Evolutionary conservation across 2,888 invertebrate genomes (phyloP).

Genomic region (Netelia inedita): DNA sequence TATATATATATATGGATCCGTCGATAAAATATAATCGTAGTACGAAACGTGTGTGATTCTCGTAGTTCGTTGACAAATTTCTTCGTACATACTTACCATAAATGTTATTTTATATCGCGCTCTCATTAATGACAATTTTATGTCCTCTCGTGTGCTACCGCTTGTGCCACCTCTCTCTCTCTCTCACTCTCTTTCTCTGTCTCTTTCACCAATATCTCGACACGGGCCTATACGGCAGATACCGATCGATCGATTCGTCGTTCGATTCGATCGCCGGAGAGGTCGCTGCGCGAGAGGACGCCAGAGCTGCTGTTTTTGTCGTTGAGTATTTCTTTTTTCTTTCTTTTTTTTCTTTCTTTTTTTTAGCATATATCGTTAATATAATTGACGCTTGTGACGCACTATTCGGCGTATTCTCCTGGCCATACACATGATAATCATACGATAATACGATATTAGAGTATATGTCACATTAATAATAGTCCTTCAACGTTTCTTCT

Average conservation of each 20-base stretch:
- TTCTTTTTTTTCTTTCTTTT: constrained; percentile 9
- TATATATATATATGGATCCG: background rate
- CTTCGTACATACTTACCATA: background rate
- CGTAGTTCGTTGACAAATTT: background rate
- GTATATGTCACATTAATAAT: constrained; percentile 26
- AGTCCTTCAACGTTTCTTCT: background rate
- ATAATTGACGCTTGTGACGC: constrained; percentile 71
- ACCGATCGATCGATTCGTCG: constrained; percentile 44
- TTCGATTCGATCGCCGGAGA: constrained; percentile 33
- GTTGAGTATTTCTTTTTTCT: constrained; percentile 13
- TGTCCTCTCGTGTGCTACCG: background rate
- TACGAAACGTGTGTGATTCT: constrained; percentile 1
- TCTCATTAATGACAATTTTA: too few relatives aligned
- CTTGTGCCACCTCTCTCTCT: background rate
- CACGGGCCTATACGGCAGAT: constrained; percentile 3
- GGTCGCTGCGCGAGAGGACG: background rate
- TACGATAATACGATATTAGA: constrained; percentile 27
- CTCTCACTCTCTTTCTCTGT: background rate
- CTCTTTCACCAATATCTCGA: background rate
- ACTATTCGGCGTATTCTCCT: constrained; percentile 58
- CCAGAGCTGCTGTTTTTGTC: background rate
- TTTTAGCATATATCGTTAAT: constrained; percentile 55
- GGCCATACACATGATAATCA: constrained; percentile 15
- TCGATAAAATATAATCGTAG: background rate
- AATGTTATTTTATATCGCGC: background rate